phyloP scores from a whole-genome alignment of 2,113 vertebrate genomes.

The Peromyscus leucopus region DNA sequence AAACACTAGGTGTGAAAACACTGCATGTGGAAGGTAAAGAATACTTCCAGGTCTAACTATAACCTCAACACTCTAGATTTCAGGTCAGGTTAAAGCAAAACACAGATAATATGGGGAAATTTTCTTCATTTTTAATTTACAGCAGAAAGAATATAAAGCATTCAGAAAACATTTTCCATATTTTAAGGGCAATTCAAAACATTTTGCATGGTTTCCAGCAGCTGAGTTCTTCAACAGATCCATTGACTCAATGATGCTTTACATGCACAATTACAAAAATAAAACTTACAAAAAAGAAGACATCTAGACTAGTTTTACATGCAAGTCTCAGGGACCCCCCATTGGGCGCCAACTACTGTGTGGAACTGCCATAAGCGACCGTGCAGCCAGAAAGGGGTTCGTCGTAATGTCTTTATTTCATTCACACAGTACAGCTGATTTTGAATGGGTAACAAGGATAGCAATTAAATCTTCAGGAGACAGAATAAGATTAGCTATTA shows the following conservation, averaged over 20 bases:
- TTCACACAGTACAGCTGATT: conserved; percentile 92
- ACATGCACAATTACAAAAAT: conserved; percentile 99
- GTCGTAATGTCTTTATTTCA: conserved; percentile 90
- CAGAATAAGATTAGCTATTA: conserved; percentile 87
- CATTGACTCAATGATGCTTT: conserved; percentile 99
- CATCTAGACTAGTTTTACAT: conserved; percentile 99
- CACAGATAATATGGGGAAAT: conserved; percentile 89
- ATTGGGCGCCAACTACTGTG: conserved; percentile 91
- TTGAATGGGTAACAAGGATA: conserved; percentile 89
- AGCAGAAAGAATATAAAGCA: conserved; percentile 99
- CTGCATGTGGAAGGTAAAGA: neutral
- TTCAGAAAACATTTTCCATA: conserved; percentile 99
- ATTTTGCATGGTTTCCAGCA: conserved; percentile 99
- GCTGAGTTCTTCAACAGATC: conserved; percentile 99
- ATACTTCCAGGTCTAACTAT: neutral
- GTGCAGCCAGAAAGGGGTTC: conserved; percentile 92
- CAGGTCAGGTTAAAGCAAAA: conserved; percentile 77
- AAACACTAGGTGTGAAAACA: neutral
- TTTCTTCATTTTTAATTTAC: conserved; percentile 99
- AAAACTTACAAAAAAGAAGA: conserved; percentile 98
- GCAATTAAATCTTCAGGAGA: conserved; percentile 89
- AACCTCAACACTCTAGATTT: neutral
- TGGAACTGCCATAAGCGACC: conserved; percentile 92
- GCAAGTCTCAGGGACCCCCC: conserved; percentile 98
- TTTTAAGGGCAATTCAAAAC: conserved; percentile 99